These are phyloP conservation scores for Actenoides hombroni DNA, from an alignment of 2,113 vertebrate species.

Conservation along the genomic window DNA sequence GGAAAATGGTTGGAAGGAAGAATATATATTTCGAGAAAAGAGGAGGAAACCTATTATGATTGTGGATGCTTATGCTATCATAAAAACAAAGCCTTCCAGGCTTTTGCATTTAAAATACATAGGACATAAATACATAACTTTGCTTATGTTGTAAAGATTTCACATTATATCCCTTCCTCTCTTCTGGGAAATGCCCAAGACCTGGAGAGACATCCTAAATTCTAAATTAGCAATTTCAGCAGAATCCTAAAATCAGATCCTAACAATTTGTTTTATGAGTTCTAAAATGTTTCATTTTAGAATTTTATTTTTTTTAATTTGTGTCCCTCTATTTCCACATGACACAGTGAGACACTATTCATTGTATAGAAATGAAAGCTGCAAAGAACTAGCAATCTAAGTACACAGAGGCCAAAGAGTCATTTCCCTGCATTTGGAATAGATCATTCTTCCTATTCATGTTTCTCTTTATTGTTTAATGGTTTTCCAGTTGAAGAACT, in stretches of 20 bases:
- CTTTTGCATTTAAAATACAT: background rate
- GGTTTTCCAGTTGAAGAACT: background rate
- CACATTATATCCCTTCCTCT: background rate
- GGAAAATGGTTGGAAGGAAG: background rate
- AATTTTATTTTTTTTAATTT: background rate
- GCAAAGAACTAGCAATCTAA: conserved; percentile 33
- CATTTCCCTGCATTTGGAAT: conserved; percentile 22
- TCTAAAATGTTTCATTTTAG: background rate
- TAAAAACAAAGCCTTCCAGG: background rate
- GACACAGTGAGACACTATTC: conserved; percentile 14
- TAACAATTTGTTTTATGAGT: background rate
- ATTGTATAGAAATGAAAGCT: conserved; percentile 16
- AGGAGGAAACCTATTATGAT: background rate
- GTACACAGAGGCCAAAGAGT: conserved; percentile 25
- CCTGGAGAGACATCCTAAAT: background rate
- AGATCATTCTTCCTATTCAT: conserved; percentile 21
- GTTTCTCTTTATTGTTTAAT: conserved; percentile 41
- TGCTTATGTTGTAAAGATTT: background rate
- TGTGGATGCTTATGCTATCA: background rate
- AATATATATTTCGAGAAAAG: background rate
- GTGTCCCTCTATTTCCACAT: background rate
- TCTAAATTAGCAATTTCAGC: background rate
- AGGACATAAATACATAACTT: background rate
- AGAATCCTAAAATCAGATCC: background rate
- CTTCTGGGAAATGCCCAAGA: background rate